These are phyloP conservation scores for Lindbergichthys nudifrons DNA, from an alignment of 2,797 vertebrate genomes.

Conservation along the genomic window DNA sequence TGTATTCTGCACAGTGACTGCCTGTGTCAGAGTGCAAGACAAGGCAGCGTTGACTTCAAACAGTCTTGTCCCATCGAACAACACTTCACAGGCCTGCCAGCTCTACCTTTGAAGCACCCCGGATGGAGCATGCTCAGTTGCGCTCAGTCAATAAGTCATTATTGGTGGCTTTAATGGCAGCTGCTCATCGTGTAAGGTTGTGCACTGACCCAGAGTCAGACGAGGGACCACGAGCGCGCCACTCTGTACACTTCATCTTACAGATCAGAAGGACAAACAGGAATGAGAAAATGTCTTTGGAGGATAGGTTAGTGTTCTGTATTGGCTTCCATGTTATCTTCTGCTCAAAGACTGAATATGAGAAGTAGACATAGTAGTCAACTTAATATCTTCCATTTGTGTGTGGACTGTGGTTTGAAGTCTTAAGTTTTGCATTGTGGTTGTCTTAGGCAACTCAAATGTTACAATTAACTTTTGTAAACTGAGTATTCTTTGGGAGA, in stretches of 20 bases:
- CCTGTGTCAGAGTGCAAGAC: conserved; percentile 37
- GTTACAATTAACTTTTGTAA: too few relatives aligned
- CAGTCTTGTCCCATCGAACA: conserved; percentile 48
- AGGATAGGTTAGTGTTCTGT: too few relatives aligned
- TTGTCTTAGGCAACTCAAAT: too few relatives aligned
- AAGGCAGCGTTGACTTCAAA: conserved; percentile 57
- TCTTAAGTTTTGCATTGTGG: too few relatives aligned
- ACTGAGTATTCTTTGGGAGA: too few relatives aligned
- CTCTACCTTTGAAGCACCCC: conserved; percentile 62
- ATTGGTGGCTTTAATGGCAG: conserved; percentile 63
- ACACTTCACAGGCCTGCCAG: conserved; percentile 45
- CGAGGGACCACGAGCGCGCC: conserved; percentile 22
- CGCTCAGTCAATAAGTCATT: conserved; percentile 78
- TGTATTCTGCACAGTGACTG: conserved; percentile 22
- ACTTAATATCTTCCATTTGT: too few relatives aligned
- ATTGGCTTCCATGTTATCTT: too few relatives aligned
- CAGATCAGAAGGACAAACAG: conserved; percentile 30
- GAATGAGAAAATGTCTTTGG: conserved; percentile 13
- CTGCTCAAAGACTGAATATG: too few relatives aligned
- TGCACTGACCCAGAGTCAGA: conserved; percentile 68
- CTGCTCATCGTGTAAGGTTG: conserved; percentile 70
- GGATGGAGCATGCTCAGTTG: conserved; percentile 72
- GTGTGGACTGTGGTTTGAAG: too few relatives aligned
- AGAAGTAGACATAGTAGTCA: too few relatives aligned
- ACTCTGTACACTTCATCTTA: conserved; percentile 1